These are phyloP conservation scores for Austrolebias charrua DNA, from an alignment of 2,797 vertebrate species.

Conservation along the genomic window DNA sequence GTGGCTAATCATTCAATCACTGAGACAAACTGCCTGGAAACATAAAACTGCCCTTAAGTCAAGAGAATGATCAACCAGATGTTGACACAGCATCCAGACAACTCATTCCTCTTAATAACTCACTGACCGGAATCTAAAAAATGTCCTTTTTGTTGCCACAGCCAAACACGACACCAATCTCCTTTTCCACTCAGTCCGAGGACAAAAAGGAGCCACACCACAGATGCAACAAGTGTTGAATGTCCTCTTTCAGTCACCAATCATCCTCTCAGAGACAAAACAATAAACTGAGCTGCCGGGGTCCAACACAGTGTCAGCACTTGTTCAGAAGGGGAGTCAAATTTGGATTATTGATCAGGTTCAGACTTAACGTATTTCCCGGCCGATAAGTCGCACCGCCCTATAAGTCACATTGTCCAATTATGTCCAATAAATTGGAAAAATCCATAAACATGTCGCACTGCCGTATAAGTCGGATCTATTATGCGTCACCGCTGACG, in stretches of 20 bases:
- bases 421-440: too few species aligned
- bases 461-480: too few species aligned
- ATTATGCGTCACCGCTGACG: too few species aligned
- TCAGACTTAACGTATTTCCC: too few species aligned
- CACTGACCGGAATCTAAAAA: constrained; percentile 46
- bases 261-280: background rate
- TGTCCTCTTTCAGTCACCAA: constrained; percentile 23
- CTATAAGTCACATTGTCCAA: too few species aligned
- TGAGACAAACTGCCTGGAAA: constrained; percentile 17
- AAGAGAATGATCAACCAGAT: background rate
- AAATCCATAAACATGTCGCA: too few species aligned
- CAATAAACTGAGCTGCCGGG: constrained; percentile 11
- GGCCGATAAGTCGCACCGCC: too few species aligned
- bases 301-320: constrained; percentile 25
- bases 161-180: constrained; percentile 4
- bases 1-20: constrained; percentile 17
- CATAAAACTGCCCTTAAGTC: background rate
- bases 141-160: constrained; percentile 3
- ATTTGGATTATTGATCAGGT: background rate
- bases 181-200: background rate
- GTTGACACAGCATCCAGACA: constrained; percentile 9
- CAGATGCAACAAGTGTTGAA: constrained; percentile 27
- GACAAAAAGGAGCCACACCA: constrained; percentile 28
- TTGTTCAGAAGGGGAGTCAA: constrained; percentile 4
- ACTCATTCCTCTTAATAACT: constrained; percentile 19